Conservation (phyloP, 2,797 vertebrate genomes). For the Scleropages formosus region DNA sequence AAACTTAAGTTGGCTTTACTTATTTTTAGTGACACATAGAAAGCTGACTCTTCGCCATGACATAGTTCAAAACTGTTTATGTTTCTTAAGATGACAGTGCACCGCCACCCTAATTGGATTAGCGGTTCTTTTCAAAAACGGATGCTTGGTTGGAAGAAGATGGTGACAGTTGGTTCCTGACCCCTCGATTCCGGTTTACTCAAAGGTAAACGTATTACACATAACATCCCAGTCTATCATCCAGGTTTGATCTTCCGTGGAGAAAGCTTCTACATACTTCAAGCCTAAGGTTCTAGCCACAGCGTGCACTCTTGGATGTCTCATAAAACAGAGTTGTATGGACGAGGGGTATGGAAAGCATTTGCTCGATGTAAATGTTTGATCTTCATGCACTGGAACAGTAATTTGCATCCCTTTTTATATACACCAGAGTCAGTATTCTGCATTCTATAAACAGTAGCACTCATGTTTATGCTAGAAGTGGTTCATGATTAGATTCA, state of each 20-base stretch:
- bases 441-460: conserved; percentile 27
- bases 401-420: conserved; percentile 25
- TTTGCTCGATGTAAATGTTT: conserved; percentile 12
- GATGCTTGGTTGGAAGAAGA: too few species aligned
- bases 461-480: conserved; percentile 27
- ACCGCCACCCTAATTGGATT: too few species aligned
- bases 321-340: neutral
- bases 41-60: too few species aligned
- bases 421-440: conserved; percentile 18
- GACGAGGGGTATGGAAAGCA: neutral
- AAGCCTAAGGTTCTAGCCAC: neutral
- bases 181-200: neutral
- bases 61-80: too few species aligned
- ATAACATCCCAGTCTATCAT: neutral
- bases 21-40: too few species aligned
- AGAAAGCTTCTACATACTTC: neutral
- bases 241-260: neutral
- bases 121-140: too few species aligned
- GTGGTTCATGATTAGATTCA: conserved; percentile 19
- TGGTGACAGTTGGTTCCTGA: too few species aligned
- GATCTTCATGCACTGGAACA: conserved; percentile 10
- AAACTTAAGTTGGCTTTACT: too few species aligned
- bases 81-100: neutral
- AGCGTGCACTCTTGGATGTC: neutral
- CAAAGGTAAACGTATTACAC: neutral